A percentile compares a stretch with the other conserved stretches of the same genome.
phyloP scores from a whole-genome alignment of 2,797 vertebrate genomes.

The Liparis tanakae region DNA sequence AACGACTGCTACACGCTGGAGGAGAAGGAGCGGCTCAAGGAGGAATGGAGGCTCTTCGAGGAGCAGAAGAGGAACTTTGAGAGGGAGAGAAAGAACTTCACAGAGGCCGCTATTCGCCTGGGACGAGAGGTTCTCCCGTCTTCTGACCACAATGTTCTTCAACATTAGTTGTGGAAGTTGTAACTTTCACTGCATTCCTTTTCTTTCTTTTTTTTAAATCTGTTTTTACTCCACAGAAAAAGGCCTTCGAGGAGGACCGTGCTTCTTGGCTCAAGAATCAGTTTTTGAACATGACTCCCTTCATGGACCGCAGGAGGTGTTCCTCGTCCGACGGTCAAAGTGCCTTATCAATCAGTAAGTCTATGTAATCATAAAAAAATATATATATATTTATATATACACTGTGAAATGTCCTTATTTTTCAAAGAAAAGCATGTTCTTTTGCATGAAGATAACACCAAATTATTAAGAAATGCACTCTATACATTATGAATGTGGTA shows the following conservation, averaged over 20 bases:
- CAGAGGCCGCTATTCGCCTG: constrained; percentile 95
- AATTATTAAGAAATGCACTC: no score
- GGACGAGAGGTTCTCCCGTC: constrained; percentile 88
- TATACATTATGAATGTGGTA: no score
- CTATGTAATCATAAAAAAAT: background rate
- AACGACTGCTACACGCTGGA: constrained; percentile 96
- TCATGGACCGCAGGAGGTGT: constrained; percentile 76
- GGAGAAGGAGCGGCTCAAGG: constrained; percentile 95
- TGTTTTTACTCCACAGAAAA: constrained; percentile 71
- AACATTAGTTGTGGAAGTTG: background rate
- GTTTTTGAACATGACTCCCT: constrained; percentile 85
- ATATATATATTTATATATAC: no score
- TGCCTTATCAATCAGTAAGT: constrained; percentile 82
- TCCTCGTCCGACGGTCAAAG: constrained; percentile 77
- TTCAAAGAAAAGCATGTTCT: no score
- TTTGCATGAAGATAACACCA: no score
- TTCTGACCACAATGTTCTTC: background rate
- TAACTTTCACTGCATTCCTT: background rate
- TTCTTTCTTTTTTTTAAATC: background rate
- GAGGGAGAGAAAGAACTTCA: constrained; percentile 94
- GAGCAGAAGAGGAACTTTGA: constrained; percentile 98
- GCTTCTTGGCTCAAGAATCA: constrained; percentile 85
- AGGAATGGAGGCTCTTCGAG: constrained; percentile 94
- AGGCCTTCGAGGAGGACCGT: constrained; percentile 82
- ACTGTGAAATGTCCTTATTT: no score